Evolutionary conservation across 2,113 vertebrate genomes (phyloP).

Genomic region (Capreolus pygargus): DNA sequence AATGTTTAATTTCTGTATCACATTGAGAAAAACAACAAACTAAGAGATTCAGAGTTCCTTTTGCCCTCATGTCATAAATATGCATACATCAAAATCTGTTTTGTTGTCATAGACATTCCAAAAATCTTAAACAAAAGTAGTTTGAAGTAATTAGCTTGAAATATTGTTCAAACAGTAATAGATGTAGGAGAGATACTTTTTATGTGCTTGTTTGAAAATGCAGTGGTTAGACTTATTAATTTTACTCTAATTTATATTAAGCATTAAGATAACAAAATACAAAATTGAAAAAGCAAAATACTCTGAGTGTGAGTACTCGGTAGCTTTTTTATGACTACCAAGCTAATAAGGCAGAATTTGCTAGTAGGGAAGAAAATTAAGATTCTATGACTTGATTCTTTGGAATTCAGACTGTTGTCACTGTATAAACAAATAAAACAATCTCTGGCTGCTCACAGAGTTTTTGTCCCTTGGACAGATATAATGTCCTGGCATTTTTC

Average conservation of each 20-base stretch:
- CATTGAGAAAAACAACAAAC: neutral
- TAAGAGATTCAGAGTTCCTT: neutral
- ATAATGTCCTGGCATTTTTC: constrained; percentile 65
- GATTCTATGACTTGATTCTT: constrained; percentile 58
- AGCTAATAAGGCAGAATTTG: neutral
- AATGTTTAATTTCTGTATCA: constrained; percentile 30
- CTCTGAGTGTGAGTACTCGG: neutral
- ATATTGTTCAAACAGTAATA: constrained; percentile 3
- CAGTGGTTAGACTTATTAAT: neutral
- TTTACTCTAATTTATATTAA: constrained; percentile 22
- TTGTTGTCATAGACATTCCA: neutral
- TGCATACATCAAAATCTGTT: neutral
- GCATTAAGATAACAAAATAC: neutral
- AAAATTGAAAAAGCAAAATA: neutral
- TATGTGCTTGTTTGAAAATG: constrained; percentile 11
- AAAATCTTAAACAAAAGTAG: constrained; percentile 5
- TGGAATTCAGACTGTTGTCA: constrained; percentile 60
- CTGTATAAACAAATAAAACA: constrained; percentile 67
- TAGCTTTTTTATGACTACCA: constrained; percentile 47
- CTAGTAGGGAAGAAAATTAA: constrained; percentile 47
- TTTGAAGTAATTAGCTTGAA: constrained; percentile 20
- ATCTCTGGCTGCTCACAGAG: constrained; percentile 34
- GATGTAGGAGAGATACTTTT: neutral
- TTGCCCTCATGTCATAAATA: neutral
- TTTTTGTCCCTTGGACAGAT: constrained; percentile 64